Base-by-base conservation (phyloP, 2,113 vertebrate genomes). In the Pongo abelii region DNA sequence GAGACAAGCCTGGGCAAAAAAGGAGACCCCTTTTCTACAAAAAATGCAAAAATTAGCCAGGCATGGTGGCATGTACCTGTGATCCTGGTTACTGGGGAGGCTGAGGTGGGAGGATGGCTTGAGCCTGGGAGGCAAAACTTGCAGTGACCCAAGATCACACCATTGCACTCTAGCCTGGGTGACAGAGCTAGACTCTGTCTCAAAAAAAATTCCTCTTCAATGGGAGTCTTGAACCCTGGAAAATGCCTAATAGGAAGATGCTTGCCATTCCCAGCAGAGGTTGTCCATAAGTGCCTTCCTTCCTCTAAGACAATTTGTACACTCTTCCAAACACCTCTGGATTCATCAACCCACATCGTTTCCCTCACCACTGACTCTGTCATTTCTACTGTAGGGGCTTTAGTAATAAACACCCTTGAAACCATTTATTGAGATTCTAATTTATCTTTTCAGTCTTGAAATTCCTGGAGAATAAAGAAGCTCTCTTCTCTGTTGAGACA, bases 391-490 rank as follows among this genome's bases (percentile, higher is more conserved):
- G n/a, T 20, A 32, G 61, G 20, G 50, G 22, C 30, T 46, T 92
- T 91, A 40, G 25, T 84, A 38, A 70, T 32, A 84, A 93, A 59
- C 12, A 84, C 8, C 1, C 52, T 61, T 43, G 80, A 85, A 72
- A 88, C 79, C 17, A 27, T 48, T 57, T 93, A 32, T 67, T 57
- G 67, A 18, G 13, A 67, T 87, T 46, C 61, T 38, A 27, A 64
- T 84, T 93, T 95, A 70, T 80, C 11, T 86, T 64, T 84, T 94
- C 59, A 50, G n/a, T 80, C 22, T 80, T 78, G 43, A 97, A 70
- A 55, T 87, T 95, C 59, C 84, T 75, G 32, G 50, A 57, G 94
- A 88, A 96, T 92, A 78, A 97, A 78, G 23, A 93, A 92, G 23
- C 16, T 43, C 18, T 95, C 38, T 90, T 80, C 38, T 96, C 46